Percentiles rank a stretch among this genome's conserved stretches.
These are phyloP conservation scores for Henicopernis longicauda DNA, from an alignment of 2,113 vertebrate species.

Conservation along the genomic window DNA sequence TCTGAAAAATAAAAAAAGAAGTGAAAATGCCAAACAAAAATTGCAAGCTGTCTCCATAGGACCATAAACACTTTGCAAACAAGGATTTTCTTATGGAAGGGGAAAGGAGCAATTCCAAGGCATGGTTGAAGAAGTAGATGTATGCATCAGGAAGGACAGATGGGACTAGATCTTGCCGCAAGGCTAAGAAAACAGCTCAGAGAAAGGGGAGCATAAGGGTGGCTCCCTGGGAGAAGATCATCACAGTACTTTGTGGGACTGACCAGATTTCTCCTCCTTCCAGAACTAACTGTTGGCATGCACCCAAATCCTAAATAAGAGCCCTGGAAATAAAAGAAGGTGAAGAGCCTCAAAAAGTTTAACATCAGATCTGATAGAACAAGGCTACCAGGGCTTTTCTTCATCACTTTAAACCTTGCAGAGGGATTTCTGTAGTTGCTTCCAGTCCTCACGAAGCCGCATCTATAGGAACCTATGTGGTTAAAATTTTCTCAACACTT, in stretches of 20 bases:
- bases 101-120: not conserved
- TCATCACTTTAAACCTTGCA: not conserved
- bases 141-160: not conserved
- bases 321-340: not conserved
- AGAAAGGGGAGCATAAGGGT: not conserved
- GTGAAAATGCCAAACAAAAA: not conserved
- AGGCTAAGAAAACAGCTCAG: not conserved
- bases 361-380: not conserved
- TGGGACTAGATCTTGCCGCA: not conserved
- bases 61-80: not conserved
- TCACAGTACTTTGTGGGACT: not conserved
- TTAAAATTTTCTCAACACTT: not conserved
- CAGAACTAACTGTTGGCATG: not conserved
- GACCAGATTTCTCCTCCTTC: not conserved
- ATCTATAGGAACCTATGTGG: rapidly evolving
- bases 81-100: not conserved
- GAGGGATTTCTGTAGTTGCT: not conserved
- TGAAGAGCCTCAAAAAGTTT: not conserved
- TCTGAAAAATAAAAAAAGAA: not conserved
- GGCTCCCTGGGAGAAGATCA: not conserved
- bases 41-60: not conserved
- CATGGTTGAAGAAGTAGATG: not conserved
- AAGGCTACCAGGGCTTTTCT: not conserved
- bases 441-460: not conserved
- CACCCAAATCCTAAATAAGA: not conserved